Percentiles rank a stretch among this genome's conserved stretches.
Evolutionary conservation across 2,797 vertebrate genomes (phyloP).

Genomic region (Sorex maritimensis): DNA sequence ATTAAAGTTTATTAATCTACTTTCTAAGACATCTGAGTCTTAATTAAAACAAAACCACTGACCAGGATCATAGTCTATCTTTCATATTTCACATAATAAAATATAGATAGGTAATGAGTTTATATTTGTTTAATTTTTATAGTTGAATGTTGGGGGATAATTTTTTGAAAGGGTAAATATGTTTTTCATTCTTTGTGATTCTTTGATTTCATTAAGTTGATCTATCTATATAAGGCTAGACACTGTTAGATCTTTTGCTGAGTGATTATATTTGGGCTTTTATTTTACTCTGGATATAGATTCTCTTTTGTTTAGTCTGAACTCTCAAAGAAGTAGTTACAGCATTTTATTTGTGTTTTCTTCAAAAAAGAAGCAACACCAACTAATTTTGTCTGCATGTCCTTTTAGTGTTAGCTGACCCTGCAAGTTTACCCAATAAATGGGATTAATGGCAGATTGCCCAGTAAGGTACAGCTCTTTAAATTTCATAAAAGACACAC

Average conservation of each 20-base stretch:
- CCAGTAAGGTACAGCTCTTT: conserved; percentile 13
- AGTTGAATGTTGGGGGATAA: not conserved
- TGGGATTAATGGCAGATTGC: not conserved
- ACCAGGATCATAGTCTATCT: not conserved
- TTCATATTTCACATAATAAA: conserved; percentile 35
- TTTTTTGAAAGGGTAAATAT: not conserved
- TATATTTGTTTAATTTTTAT: conserved; percentile 63
- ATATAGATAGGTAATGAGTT: not conserved
- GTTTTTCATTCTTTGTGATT: conserved; percentile 5
- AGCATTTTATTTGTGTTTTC: conserved; percentile 62
- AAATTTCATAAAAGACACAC: conserved; percentile 10
- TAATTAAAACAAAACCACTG: conserved; percentile 34
- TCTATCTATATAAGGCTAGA: not conserved
- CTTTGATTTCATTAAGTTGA: conserved; percentile 56
- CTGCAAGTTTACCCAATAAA: conserved; percentile 61
- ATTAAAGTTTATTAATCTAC: conserved; percentile 17
- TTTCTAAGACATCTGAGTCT: conserved; percentile 12
- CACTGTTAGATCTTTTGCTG: conserved; percentile 21
- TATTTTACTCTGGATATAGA: conserved; percentile 56
- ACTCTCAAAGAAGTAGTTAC: conserved; percentile 60
- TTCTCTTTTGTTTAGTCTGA: conserved; percentile 50
- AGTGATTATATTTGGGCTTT: conserved; percentile 43
- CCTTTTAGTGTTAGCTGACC: conserved; percentile 63
- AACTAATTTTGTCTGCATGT: conserved; percentile 45
- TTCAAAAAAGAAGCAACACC: conserved; percentile 40